Percentiles rank a stretch among this genome's conserved stretches.
Conservation (phyloP, 2,888 invertebrate genomes). For the Thymelicus acteon region DNA sequence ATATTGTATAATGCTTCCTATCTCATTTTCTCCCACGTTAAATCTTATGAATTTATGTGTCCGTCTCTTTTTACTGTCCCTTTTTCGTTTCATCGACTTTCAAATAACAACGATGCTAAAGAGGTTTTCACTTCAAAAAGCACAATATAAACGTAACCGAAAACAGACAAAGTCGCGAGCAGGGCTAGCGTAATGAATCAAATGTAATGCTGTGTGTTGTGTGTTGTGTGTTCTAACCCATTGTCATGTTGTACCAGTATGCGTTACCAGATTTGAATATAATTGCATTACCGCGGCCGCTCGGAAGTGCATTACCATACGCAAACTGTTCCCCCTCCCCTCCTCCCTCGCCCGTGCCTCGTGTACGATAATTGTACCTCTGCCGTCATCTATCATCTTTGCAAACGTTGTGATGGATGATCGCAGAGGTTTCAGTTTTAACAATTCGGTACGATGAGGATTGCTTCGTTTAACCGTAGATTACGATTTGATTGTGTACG, state of each 20-base stretch:
- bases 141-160: too few relatives aligned
- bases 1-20: too few relatives aligned
- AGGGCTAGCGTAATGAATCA: background rate
- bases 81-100: too few relatives aligned
- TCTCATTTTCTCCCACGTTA: too few relatives aligned
- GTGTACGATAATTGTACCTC: slow-evolving; percentile 25
- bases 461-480: too few relatives aligned
- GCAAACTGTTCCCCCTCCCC: slow-evolving; percentile 39
- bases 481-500: too few relatives aligned
- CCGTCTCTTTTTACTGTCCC: too few relatives aligned
- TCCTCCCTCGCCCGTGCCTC: background rate
- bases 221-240: background rate
- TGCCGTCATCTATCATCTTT: slow-evolving; percentile 9
- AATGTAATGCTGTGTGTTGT: background rate
- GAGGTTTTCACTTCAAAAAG: too few relatives aligned
- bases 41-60: too few relatives aligned
- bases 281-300: slow-evolving; percentile 46
- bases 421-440: background rate
- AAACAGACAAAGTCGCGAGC: background rate
- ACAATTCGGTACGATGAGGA: too few relatives aligned
- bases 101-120: too few relatives aligned
- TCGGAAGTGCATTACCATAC: slow-evolving; percentile 44
- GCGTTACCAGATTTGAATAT: slow-evolving; percentile 47
- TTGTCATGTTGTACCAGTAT: slow-evolving; percentile 13
- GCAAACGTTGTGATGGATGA: background rate